These are phyloP conservation scores for Diglossa cyanea DNA, from an alignment of 2,797 vertebrate genomes.

Conservation along the genomic window DNA sequence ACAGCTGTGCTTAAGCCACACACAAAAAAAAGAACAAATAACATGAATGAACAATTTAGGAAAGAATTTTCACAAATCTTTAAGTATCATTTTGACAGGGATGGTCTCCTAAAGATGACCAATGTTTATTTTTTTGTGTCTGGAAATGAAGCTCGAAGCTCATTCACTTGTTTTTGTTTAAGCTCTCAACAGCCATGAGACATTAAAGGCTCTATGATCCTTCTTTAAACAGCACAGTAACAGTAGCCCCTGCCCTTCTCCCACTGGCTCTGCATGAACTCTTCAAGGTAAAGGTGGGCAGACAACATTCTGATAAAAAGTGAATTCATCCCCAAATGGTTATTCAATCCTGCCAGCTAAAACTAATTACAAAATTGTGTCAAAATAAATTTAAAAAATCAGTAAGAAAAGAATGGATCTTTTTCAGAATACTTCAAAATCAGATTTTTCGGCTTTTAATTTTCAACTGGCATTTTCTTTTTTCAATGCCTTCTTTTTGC, in stretches of 20 bases:
- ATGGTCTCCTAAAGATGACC: neutral
- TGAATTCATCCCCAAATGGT: neutral
- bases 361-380: neutral
- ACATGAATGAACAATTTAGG: neutral
- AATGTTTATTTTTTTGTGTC: neutral
- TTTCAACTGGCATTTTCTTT: neutral
- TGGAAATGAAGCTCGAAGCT: neutral
- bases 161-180: neutral
- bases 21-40: neutral
- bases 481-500: neutral
- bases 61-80: constrained; percentile 15
- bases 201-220: neutral
- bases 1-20: constrained; percentile 12
- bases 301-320: neutral
- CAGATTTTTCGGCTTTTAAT: neutral
- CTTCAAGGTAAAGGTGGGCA: neutral
- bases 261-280: neutral
- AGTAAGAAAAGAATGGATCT: neutral
- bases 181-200: neutral
- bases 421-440: neutral
- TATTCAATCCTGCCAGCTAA: neutral
- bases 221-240: neutral
- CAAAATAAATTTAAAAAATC: neutral
- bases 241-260: neutral
- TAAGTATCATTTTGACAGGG: neutral